Evolutionary conservation across 2,113 vertebrate species (phyloP).

Genomic region (Corapipo altera): DNA sequence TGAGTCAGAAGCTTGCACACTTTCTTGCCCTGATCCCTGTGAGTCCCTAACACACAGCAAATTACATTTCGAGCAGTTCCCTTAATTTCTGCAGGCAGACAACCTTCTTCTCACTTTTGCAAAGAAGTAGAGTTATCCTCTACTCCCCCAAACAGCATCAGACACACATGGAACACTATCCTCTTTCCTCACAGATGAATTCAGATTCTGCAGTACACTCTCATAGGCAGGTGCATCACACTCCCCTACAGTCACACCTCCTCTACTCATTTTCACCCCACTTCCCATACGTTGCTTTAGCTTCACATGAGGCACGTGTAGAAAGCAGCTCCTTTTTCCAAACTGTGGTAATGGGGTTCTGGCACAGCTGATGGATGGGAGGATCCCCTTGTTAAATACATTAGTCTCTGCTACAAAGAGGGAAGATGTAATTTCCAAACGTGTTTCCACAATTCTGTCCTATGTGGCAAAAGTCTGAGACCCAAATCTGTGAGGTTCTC

Average conservation of each 20-base stretch:
- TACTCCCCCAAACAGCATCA: neutral
- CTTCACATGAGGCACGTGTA: neutral
- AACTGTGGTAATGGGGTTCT: neutral
- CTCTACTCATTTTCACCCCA: neutral
- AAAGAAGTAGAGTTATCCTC: neutral
- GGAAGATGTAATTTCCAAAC: neutral
- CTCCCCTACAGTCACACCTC: neutral
- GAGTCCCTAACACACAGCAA: neutral
- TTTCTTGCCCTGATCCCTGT: neutral
- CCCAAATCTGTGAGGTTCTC: neutral
- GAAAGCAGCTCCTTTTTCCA: neutral
- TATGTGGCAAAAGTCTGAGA: neutral
- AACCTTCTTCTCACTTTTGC: neutral
- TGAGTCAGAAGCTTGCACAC: neutral
- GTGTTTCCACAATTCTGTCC: neutral
- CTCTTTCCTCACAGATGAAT: neutral
- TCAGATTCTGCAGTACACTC: neutral
- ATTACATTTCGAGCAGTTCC: neutral
- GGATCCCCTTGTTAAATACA: neutral
- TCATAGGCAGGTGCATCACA: neutral
- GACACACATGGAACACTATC: fast-evolving
- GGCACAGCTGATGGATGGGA: neutral
- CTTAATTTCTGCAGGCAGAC: neutral
- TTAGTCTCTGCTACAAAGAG: neutral
- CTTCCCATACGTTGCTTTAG: neutral